Evolutionary conservation across 1,140 invertebrate genomes (phyloP).

Genomic region (Atta cephalotes): DNA sequence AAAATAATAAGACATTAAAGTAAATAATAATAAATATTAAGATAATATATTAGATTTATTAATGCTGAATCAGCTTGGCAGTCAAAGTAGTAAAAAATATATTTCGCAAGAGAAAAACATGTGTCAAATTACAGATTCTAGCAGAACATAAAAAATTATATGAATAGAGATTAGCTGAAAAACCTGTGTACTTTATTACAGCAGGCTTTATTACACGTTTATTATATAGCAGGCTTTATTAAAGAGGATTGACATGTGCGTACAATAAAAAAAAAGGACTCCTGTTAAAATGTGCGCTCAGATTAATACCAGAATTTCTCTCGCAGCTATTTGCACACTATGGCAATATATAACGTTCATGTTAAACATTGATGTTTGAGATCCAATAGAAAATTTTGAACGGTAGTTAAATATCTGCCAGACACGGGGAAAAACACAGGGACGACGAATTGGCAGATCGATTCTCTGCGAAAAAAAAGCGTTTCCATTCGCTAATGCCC

Average conservation of each 20-base stretch:
- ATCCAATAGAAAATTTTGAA: constrained; percentile 46
- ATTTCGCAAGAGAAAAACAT: neutral
- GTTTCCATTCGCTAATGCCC: constrained; percentile 47
- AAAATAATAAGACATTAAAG: too few species aligned
- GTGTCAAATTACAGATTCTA: neutral
- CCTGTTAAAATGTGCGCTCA: constrained; percentile 1
- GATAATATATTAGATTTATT: too few species aligned
- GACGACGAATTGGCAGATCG: constrained; percentile 37
- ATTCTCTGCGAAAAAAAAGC: constrained; percentile 27
- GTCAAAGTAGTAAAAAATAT: neutral
- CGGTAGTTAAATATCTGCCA: constrained; percentile 42
- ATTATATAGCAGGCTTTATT: constrained; percentile 9
- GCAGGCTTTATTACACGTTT: neutral
- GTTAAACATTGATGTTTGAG: constrained; percentile 70
- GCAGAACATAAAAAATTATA: neutral
- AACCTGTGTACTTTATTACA: neutral
- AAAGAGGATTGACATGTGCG: constrained; percentile 28
- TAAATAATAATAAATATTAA: too few species aligned
- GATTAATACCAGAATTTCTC: constrained; percentile 40
- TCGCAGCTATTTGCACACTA: constrained; percentile 42
- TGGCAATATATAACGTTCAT: constrained; percentile 68
- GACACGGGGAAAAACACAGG: constrained; percentile 22
- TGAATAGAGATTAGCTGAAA: neutral
- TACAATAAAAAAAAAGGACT: constrained; percentile 9
- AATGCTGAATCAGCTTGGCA: too few species aligned